Base-by-base conservation (phyloP, 1,140 invertebrate genomes). In the Neodiprion virginianus region DNA sequence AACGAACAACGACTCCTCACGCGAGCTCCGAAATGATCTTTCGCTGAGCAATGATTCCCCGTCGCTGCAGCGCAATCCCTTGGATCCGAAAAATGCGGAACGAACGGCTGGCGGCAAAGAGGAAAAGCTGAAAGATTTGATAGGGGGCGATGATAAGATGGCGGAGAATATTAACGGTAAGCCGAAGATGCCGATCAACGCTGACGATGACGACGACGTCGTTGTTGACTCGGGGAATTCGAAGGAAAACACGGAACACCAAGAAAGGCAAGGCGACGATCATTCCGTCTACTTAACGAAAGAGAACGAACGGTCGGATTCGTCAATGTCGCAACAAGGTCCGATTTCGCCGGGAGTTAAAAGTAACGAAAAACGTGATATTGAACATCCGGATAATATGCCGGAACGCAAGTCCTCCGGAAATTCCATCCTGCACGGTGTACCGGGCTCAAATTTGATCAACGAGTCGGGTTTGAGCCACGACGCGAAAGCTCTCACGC, bases 121-220 rank as follows among this genome's bases (percentile, higher is more conserved):
- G 4, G 53, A 5, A 17, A 17, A 61, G 53, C n/a, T 61, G 53
- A 61, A 7, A 69, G 21, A 47, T 23, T 69, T 21, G 21, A 12
- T 11, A 11, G 23, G 3, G 8, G 67, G 12, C 67, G 10, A 11
- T 23, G 67, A 21, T 12, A 69, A 69, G 8, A 69, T 17, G 7
- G 11, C 11, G 11, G 67, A 69, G 17, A 47, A 12, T 69, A 11
- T 23, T 14, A 69, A 7, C 67, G 40, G 12, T 11, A 69, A 69
- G 21, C 17, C 10, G 7, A 69, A 69, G 67, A 12, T 21, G 23
- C 21, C 40, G 40, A 69, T 5, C 67, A 69, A 69, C 40, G 23
- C 11, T 17, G 80, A 84, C 66, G 83, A 84, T 23, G 78, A 81
- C 71, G 80, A 83, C 9, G 83, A 84, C 21, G 84, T 85, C 1